Evolutionary conservation across 2,113 vertebrate species (phyloP), one percentile per base, ranked within the genome.

Genomic region (Trematocara macrostoma): DNA sequence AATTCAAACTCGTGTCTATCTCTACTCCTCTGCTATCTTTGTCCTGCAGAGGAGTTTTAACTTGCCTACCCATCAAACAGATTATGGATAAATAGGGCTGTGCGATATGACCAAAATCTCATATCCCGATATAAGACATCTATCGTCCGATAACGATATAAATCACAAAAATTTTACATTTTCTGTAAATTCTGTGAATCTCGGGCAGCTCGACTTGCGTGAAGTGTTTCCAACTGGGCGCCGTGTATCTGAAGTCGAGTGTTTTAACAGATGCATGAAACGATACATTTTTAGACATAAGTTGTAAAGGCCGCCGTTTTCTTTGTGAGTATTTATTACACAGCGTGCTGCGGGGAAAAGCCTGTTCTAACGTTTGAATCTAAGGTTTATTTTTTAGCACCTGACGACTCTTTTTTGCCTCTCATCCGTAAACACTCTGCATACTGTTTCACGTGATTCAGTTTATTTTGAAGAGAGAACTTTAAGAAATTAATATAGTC

Each of bases 401-500:
- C 49, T 51, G 8, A 5, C 5, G 18, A 2, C 8, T 52, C 49
- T 52, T 52, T 52, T 52, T 52, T 52, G 15, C 18, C 5, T 20
- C n/a, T 53, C n/a, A 53, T 53, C 1, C 10, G 0, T 20, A 6
- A 53, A 53, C 0, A 52, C 3, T 11, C 51, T 53, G 0, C 9
- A 6, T 51, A n/a, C 8, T 53, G n/a, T 53, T 53, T 53, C n/a
- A 53, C 10, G 3, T 55, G n/a, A 53, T 1, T 53, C n/a, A 11
- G 10, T 53, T 53, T 53, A 53, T 53, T 53, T 4, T 53, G 52
- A 53, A 57, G 55, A 31, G 1, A 1, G 7, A 31, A 16, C 26
- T 57, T 57, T 0, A 31, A 31, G 26, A 57, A 57, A 57, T 31
- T 9, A 31, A 57, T 57, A 2, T 31, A 57, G 0, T 0, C 55